phyloP scores from a whole-genome alignment of 2,797 vertebrate genomes.

The Heliangelus exortis region DNA sequence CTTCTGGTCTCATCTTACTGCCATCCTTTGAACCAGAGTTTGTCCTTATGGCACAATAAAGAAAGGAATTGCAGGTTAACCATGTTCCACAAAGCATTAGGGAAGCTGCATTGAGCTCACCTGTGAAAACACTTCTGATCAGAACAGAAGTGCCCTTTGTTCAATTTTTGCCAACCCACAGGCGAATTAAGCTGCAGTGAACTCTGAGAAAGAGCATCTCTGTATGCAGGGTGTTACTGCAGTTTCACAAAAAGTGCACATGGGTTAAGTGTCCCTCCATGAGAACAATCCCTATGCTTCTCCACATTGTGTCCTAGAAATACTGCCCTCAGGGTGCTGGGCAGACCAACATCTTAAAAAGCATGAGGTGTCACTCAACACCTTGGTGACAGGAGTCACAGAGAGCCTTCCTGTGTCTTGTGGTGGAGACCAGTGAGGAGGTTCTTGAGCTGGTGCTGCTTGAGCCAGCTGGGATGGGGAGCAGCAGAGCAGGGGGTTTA shows the following conservation, averaged over 20 bases:
- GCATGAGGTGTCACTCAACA: neutral
- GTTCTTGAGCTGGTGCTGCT: neutral
- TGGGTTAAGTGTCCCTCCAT: neutral
- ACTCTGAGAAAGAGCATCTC: neutral
- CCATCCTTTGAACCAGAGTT: neutral
- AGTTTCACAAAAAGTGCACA: neutral
- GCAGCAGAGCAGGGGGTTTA: neutral
- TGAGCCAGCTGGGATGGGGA: neutral
- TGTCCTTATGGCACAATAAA: neutral
- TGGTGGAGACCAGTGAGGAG: neutral
- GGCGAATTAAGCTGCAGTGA: neutral
- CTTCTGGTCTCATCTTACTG: neutral
- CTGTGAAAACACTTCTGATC: neutral
- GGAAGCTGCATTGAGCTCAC: neutral
- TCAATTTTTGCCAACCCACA: neutral
- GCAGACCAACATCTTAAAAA: neutral
- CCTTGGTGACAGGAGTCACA: neutral
- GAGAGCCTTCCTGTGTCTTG: neutral
- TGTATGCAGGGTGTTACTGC: neutral
- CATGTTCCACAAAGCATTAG: neutral
- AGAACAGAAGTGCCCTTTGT: neutral
- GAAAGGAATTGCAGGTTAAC: neutral
- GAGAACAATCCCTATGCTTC: neutral
- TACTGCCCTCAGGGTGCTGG: neutral
- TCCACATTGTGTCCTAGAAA: neutral